Percentiles rank a stretch among this genome's conserved stretches.
Conservation (phyloP, 2,888 invertebrate species). For the Fabriciana adippe region DNA sequence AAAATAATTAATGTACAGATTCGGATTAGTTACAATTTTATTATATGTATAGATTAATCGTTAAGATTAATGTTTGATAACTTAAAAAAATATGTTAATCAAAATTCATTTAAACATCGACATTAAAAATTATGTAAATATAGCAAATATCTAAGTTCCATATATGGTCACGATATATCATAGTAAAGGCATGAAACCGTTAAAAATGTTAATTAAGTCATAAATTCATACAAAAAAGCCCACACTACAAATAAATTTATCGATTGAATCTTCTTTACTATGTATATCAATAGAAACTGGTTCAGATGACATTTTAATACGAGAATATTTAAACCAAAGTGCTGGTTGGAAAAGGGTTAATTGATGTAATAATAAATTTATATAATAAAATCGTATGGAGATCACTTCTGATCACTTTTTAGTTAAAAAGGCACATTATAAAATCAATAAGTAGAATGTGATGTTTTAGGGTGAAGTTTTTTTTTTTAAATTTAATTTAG, state of each 20-base stretch:
- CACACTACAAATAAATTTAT: constrained; percentile 27
- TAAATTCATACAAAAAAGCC: constrained; percentile 30
- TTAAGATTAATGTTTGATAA: too few species aligned
- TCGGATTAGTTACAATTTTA: too few species aligned
- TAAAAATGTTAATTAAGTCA: constrained; percentile 32
- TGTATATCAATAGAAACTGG: constrained; percentile 12
- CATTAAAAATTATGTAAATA: not conserved
- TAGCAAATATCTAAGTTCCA: not conserved
- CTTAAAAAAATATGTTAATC: too few species aligned
- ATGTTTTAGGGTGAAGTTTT: too few species aligned
- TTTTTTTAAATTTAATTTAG: too few species aligned
- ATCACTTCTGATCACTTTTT: too few species aligned
- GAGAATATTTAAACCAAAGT: constrained; percentile 43
- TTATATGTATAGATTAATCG: too few species aligned
- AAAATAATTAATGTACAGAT: too few species aligned
- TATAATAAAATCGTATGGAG: too few species aligned
- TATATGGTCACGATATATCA: not conserved
- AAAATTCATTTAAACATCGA: too few species aligned
- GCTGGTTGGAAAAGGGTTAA: constrained; percentile 53
- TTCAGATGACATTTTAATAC: constrained; percentile 33
- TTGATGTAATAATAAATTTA: constrained; percentile 61
- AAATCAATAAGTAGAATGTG: too few species aligned
- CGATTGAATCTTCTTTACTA: constrained; percentile 14
- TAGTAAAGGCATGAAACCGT: not conserved
- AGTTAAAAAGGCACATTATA: too few species aligned